These are phyloP conservation scores for Stenotaenia linearis DNA, from an alignment of 2,888 invertebrate species.

Conservation along the genomic window DNA sequence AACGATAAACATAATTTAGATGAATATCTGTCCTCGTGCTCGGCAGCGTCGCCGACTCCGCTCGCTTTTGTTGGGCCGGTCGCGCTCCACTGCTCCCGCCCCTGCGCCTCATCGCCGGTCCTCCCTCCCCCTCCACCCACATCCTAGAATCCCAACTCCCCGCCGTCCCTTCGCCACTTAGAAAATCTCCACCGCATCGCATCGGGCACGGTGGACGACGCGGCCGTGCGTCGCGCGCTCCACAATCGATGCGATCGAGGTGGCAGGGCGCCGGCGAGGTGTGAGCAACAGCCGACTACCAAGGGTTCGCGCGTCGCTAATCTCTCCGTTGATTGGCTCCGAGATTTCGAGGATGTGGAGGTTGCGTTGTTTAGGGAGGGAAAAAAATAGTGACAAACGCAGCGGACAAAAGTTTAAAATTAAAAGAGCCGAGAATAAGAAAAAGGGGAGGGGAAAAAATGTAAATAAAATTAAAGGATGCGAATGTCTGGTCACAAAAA, in stretches of 20 bases:
- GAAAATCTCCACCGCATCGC: not conserved
- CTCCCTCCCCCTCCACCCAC: not conserved
- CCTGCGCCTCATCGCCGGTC: conserved; percentile 5
- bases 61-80: conserved; percentile 26
- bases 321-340: conserved; percentile 5
- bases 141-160: not conserved
- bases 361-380: not conserved
- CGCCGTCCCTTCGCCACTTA: not conserved
- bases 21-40: conserved; percentile 28
- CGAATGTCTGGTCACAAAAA: conserved; percentile 5
- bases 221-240: not conserved
- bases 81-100: conserved; percentile 26
- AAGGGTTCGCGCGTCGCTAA: not conserved
- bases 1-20: conserved; percentile 29
- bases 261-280: not conserved
- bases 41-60: conserved; percentile 24
- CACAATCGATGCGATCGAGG: not conserved
- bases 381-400: not conserved
- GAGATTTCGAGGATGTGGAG: not conserved
- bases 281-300: not conserved
- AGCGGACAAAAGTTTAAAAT: conserved; percentile 15
- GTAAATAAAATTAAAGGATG: not conserved
- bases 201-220: not conserved
- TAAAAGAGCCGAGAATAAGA: not conserved
- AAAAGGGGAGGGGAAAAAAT: not conserved